Conservation (phyloP, 2,797 vertebrate genomes). For the Lemur catta region DNA sequence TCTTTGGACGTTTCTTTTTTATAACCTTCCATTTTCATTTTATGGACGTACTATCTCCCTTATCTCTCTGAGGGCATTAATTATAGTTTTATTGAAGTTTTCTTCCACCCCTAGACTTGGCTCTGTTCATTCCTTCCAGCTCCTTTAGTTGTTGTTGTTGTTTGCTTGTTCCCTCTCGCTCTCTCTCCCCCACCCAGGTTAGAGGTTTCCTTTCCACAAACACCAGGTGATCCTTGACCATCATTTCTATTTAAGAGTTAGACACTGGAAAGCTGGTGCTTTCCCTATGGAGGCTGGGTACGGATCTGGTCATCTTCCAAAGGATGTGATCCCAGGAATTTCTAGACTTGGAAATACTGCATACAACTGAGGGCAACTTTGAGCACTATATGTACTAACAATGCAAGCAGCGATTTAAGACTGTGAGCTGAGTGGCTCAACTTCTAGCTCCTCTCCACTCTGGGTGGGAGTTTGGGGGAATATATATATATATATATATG, state of each 20-base stretch:
- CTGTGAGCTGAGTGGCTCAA: fast-evolving
- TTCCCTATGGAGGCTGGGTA: background rate
- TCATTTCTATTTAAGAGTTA: background rate
- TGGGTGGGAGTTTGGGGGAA: background rate
- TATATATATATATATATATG: background rate
- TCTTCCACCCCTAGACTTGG: background rate
- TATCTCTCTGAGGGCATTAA: slow-evolving; percentile 26
- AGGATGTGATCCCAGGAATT: background rate
- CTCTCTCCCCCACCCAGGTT: fast-evolving
- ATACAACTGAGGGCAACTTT: background rate
- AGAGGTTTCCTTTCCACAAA: slow-evolving; percentile 3
- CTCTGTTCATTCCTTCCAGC: background rate
- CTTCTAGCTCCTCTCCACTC: background rate
- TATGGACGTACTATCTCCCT: background rate
- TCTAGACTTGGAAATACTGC: background rate
- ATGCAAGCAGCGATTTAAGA: background rate
- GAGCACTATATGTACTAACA: background rate
- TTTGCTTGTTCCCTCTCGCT: background rate
- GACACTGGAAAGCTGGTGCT: background rate
- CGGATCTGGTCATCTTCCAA: background rate
- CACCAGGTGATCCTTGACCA: background rate
- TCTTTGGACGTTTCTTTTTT: slow-evolving; percentile 27
- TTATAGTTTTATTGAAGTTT: slow-evolving; percentile 41
- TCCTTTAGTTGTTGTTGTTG: background rate
- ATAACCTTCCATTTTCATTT: slow-evolving; percentile 25